phyloP scores from a whole-genome alignment of 2,797 vertebrate species.

The Eleutherodactylus coqui region DNA sequence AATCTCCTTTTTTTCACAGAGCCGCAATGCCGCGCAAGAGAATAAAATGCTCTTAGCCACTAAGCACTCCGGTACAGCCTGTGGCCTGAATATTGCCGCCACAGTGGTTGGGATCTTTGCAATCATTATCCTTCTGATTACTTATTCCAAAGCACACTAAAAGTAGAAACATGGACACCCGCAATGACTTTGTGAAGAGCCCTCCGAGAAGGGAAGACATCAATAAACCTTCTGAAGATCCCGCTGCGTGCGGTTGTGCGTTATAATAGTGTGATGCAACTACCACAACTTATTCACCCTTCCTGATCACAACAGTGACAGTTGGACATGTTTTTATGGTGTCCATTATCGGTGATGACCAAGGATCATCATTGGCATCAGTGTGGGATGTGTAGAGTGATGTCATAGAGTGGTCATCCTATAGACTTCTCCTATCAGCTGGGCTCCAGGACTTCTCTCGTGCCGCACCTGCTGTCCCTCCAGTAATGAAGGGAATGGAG shows the following conservation, averaged over 20 bases:
- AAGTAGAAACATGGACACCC: neutral
- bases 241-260: neutral
- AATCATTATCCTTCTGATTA: neutral
- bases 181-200: too few species aligned
- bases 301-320: too few species aligned
- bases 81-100: neutral
- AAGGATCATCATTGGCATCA: too few species aligned
- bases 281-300: too few species aligned
- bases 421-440: too few species aligned
- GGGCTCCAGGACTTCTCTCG: neutral
- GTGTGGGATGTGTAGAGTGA: too few species aligned
- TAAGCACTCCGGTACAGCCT: neutral
- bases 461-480: neutral
- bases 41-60: neutral
- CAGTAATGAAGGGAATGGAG: too few species aligned
- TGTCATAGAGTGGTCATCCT: too few species aligned
- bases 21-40: slow-evolving; percentile 1
- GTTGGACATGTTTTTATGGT: too few species aligned
- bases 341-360: too few species aligned
- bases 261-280: neutral
- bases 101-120: neutral
- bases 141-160: neutral
- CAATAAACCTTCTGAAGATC: neutral
- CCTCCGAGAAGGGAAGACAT: neutral
- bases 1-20: neutral